Evolutionary conservation across 2,113 vertebrate species (phyloP), one percentile per base, ranked within the genome.

Genomic region (Coregonus clupeaformis): DNA sequence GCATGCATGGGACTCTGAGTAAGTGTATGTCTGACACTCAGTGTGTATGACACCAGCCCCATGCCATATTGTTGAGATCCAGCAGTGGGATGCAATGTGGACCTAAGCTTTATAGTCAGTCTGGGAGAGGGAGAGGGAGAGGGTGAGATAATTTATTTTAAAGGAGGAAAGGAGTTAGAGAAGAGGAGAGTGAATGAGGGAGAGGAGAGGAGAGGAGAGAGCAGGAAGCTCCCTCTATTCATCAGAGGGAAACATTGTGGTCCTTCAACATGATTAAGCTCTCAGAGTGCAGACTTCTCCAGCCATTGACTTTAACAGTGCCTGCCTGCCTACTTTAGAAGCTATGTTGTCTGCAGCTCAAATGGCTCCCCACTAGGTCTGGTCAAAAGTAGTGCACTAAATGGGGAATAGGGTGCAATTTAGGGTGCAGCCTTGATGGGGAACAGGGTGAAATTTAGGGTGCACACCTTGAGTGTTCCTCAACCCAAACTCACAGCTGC

Each of bases 41-140:
- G n/a, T n/a, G n/a, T n/a, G n/a, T n/a, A 4, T 63, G 11, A 55
- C 67, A 25, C 5, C 30, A 47, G 22, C 47, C 73, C 12, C 5
- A 11, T 7, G 22, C 25, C 18, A 52, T 14, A 24, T 72, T 20
- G 55, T 27, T 4, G 65, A 72, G 25, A 60, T 72, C 69, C 69
- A 69, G 69, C 73, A 76, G 74, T 68, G 67, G 67, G 52, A 77
- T 74, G 81, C 84, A 86, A 24, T 86, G 77, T 67, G 63, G 74
- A 80, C 68, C 49, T 32, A 57, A 66, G 59, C 32, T 76, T 47
- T 73, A 29, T 71, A 65, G 25, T 30, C 65, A 2, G 69, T 32
- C 22, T 66, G 29, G 68, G 49, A 68, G 29, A 32, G 5, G 18
- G 5, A 5, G 32, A 9, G 7, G 22, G 59, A 62, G 59, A 42